phyloP scores from a whole-genome alignment of 2,888 invertebrate genomes.

The Tipula vernalis region DNA sequence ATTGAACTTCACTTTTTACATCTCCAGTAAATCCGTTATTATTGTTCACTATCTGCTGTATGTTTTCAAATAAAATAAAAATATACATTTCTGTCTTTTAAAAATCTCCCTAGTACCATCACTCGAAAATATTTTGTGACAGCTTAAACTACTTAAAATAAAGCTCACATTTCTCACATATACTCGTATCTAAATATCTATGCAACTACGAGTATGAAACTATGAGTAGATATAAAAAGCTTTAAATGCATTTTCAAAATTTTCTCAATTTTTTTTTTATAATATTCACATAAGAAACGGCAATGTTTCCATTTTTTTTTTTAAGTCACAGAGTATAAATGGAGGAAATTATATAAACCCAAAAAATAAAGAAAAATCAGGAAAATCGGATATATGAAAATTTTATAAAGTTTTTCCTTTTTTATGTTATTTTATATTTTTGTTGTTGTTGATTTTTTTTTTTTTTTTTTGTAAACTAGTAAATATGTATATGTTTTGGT shows the following conservation, averaged over 20 bases:
- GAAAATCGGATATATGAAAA: conserved; percentile 4
- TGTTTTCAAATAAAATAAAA: background rate
- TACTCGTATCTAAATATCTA: background rate
- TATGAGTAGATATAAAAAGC: background rate
- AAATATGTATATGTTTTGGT: background rate
- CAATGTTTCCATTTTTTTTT: background rate
- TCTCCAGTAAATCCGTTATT: background rate
- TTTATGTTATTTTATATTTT: background rate
- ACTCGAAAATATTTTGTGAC: background rate
- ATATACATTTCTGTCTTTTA: background rate
- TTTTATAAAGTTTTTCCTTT: background rate
- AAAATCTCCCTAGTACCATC: background rate
- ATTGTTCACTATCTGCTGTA: background rate
- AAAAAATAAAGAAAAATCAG: background rate
- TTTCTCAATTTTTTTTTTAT: background rate
- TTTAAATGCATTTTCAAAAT: background rate
- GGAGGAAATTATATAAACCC: background rate
- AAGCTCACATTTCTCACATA: background rate
- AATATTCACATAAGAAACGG: background rate
- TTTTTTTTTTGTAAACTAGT: no score
- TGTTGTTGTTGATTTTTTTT: background rate
- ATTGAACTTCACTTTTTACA: no score
- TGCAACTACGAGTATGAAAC: no score
- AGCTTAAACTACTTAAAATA: background rate
- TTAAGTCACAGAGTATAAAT: background rate